phyloP scores from a whole-genome alignment of 2,797 vertebrate genomes.

The Periparus ater region DNA sequence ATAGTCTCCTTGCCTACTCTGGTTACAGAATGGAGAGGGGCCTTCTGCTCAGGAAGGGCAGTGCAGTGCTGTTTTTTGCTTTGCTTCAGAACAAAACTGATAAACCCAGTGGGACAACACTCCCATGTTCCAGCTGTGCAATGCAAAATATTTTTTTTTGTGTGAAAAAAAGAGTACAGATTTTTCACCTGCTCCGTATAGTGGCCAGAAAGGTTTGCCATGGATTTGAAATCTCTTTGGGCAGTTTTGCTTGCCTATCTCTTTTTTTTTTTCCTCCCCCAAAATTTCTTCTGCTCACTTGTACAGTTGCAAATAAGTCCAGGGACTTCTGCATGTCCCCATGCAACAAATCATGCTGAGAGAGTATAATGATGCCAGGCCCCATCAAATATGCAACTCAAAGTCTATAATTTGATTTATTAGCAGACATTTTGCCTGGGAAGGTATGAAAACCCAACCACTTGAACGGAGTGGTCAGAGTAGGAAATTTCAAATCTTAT shows the following conservation, averaged over 20 bases:
- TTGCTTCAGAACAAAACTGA: neutral
- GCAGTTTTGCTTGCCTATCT: neutral
- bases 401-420: neutral
- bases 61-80: neutral
- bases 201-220: neutral
- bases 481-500: neutral
- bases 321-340: neutral
- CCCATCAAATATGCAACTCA: neutral
- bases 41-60: neutral
- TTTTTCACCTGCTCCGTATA: neutral
- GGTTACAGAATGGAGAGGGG: neutral
- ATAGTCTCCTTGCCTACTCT: neutral
- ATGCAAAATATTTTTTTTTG: neutral
- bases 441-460: neutral
- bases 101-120: neutral
- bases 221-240: neutral
- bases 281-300: neutral
- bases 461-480: rapidly evolving
- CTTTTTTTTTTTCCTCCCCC: rapidly evolving
- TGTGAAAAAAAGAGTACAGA: neutral
- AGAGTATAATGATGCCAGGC: neutral
- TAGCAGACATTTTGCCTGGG: neutral
- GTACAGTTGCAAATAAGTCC: neutral
- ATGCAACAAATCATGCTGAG: neutral
- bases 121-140: neutral